Conservation (phyloP, 1,140 invertebrate species). For the Planococcus citri region DNA sequence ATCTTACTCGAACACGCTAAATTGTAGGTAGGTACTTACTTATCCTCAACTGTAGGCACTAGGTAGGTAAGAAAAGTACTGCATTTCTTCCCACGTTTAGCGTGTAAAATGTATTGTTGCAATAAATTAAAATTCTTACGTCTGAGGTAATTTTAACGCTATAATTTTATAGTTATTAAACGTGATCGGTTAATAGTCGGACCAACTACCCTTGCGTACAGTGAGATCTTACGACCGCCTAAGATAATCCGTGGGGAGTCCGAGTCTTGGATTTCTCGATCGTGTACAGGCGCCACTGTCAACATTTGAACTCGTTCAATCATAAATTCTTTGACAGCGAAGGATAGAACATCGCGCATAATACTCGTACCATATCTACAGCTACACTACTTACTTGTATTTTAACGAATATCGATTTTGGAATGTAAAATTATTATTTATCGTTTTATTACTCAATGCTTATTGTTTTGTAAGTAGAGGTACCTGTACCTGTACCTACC, state of each 20-base stretch:
- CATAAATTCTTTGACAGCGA: conserved; percentile 1
- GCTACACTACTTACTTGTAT: too few species aligned
- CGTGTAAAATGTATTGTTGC: not conserved
- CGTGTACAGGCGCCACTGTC: not conserved
- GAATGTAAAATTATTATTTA: too few species aligned
- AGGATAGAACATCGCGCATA: not conserved
- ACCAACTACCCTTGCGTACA: not conserved
- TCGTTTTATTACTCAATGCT: too few species aligned
- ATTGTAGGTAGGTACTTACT: too few species aligned
- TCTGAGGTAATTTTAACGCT: not conserved
- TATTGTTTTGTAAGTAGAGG: too few species aligned
- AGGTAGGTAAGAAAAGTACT: too few species aligned
- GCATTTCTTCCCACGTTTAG: not conserved
- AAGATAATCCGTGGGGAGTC: not conserved
- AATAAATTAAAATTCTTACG: not conserved
- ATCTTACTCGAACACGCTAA: too few species aligned
- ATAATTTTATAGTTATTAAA: conserved; percentile 5
- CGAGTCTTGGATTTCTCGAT: conserved; percentile 2
- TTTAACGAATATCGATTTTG: too few species aligned
- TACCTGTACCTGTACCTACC: too few species aligned
- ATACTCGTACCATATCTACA: too few species aligned
- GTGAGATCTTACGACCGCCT: conserved; percentile 5
- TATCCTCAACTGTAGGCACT: too few species aligned
- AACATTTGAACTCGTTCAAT: conserved; percentile 7
- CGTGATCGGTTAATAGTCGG: not conserved